Evolutionary conservation across 64 coral and sea anemone genomes (phyloP).

Genomic region (Astreopora myriophthalma): DNA sequence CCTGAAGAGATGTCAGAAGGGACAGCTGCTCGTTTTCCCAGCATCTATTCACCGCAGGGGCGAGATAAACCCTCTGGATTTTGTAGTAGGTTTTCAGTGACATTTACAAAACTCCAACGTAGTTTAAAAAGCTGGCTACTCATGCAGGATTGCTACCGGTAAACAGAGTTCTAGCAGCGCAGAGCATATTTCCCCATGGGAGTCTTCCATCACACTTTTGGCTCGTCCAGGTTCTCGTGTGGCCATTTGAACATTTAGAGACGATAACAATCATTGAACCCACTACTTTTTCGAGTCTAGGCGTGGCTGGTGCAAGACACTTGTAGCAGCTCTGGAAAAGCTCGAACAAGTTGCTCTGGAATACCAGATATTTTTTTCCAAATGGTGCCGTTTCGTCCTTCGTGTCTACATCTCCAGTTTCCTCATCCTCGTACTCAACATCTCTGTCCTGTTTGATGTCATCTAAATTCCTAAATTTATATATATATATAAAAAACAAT

Average conservation of each 20-base stretch:
- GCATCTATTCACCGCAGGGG: constrained; percentile 22
- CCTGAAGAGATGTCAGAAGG: constrained; percentile 17
- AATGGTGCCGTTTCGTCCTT: constrained; percentile 7
- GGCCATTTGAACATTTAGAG: constrained; percentile 40
- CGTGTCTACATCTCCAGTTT: constrained; percentile 13
- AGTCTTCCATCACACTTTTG: constrained; percentile 37
- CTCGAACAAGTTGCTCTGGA: constrained; percentile 53
- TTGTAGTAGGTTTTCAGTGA: constrained; percentile 35
- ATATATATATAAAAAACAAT: background rate
- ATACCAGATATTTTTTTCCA: constrained; percentile 54
- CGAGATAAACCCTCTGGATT: constrained; percentile 31
- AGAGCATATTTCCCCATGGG: constrained; percentile 52
- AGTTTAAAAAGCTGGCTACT: constrained; percentile 28
- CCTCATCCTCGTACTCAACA: constrained; percentile 33
- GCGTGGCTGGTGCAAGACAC: constrained; percentile 35
- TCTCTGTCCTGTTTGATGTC: background rate
- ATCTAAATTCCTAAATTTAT: constrained; percentile 7
- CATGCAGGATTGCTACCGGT: constrained; percentile 31
- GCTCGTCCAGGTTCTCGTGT: constrained; percentile 13
- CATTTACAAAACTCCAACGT: background rate
- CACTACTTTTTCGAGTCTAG: constrained; percentile 26
- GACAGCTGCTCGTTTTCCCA: constrained; percentile 17
- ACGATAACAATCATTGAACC: constrained; percentile 24
- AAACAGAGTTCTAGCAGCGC: constrained; percentile 46
- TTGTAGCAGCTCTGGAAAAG: constrained; percentile 39